Percentiles rank a stretch among this genome's conserved stretches.
These are phyloP conservation scores for Crypturellus undulatus DNA, from an alignment of 2,113 vertebrate species.

Conservation along the genomic window DNA sequence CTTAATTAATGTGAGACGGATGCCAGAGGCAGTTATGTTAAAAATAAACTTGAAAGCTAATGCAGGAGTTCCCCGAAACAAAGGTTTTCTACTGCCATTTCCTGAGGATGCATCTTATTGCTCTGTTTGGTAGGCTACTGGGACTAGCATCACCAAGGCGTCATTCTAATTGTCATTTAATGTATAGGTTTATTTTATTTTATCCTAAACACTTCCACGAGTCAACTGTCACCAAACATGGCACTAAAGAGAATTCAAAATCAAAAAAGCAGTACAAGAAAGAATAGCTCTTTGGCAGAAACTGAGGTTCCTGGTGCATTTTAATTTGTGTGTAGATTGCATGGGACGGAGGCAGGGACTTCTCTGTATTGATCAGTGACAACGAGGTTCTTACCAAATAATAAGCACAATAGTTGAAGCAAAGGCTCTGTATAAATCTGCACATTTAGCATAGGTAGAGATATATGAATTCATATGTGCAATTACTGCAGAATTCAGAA, in stretches of 20 bases:
- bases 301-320: slow-evolving; percentile 8
- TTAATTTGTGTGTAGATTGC: not conserved
- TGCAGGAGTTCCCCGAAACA: slow-evolving; percentile 16
- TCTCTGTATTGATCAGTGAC: not conserved
- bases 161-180: slow-evolving; percentile 42
- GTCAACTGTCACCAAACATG: not conserved
- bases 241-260: slow-evolving; percentile 65
- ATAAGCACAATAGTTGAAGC: not conserved
- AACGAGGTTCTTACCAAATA: not conserved
- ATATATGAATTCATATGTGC: not conserved
- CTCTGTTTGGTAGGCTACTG: not conserved
- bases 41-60: slow-evolving; percentile 52
- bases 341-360: not conserved
- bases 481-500: not conserved
- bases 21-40: slow-evolving; percentile 49
- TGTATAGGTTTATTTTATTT: not conserved
- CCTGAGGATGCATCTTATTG: not conserved
- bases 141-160: not conserved
- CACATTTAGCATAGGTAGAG: not conserved
- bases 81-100: not conserved
- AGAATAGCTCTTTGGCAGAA: slow-evolving; percentile 35
- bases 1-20: slow-evolving; percentile 42
- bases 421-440: not conserved
- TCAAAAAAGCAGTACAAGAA: slow-evolving; percentile 36
- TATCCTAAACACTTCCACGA: not conserved